These are phyloP conservation scores for Mantis religiosa DNA, from an alignment of 2,888 invertebrate genomes.

Conservation along the genomic window DNA sequence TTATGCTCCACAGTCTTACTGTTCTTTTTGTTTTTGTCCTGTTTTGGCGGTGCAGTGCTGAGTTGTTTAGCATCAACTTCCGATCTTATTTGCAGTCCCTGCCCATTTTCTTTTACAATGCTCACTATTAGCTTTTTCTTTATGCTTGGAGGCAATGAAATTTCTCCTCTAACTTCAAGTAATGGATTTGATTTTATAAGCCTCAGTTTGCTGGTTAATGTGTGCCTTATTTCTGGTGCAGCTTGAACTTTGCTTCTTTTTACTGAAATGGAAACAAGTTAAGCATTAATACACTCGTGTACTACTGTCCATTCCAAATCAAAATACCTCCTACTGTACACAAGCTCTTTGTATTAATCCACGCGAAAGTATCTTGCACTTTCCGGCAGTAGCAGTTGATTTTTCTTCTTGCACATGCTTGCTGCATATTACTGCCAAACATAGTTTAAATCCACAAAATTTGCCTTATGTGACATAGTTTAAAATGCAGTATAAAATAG, in stretches of 20 bases:
- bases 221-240: background rate
- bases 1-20: background rate
- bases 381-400: too few relatives aligned
- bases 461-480: too few relatives aligned
- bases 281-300: background rate
- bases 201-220: background rate
- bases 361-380: too few relatives aligned
- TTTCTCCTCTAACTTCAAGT: background rate
- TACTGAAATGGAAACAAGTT: background rate
- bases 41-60: background rate
- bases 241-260: background rate
- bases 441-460: too few relatives aligned
- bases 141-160: background rate
- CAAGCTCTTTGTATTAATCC: too few relatives aligned
- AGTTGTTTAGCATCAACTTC: background rate
- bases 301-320: too few relatives aligned
- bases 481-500: too few relatives aligned
- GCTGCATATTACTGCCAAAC: too few relatives aligned
- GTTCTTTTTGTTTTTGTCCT: background rate
- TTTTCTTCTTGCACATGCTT: too few relatives aligned
- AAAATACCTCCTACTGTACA: too few relatives aligned
- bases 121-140: background rate
- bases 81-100: background rate
- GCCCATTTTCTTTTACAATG: background rate
- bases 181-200: constrained; percentile 1